These are phyloP conservation scores for Neosilurus mollespiculum DNA, from an alignment of 2,797 vertebrate genomes.

Conservation along the genomic window DNA sequence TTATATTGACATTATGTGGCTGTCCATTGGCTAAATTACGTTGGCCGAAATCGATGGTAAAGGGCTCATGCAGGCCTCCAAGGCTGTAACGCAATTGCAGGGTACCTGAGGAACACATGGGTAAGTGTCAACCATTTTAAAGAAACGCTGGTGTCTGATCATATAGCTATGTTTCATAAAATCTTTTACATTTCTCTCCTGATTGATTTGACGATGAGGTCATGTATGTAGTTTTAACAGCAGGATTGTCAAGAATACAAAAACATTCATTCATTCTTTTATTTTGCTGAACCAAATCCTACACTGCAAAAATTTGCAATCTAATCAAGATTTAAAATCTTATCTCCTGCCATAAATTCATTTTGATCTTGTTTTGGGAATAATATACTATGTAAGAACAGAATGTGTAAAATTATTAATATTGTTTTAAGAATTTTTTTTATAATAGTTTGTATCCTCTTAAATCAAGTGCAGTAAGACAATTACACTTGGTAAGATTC, in stretches of 20 bases:
- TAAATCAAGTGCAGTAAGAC: too few relatives aligned
- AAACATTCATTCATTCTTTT: too few relatives aligned
- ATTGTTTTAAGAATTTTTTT: too few relatives aligned
- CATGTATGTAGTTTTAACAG: background rate
- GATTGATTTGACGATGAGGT: background rate
- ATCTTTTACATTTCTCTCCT: background rate
- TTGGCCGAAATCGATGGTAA: slow-evolving; percentile 76
- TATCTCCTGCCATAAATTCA: too few relatives aligned
- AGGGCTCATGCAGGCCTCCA: slow-evolving; percentile 86
- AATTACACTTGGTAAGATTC: too few relatives aligned
- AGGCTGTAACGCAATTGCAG: slow-evolving; percentile 88
- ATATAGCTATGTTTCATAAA: background rate
- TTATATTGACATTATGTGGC: slow-evolving; percentile 90
- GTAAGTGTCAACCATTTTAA: background rate
- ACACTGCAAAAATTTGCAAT: too few relatives aligned
- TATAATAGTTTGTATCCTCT: too few relatives aligned
- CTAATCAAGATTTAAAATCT: too few relatives aligned
- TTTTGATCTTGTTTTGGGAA: too few relatives aligned
- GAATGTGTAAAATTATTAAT: too few relatives aligned
- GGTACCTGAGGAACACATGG: slow-evolving; percentile 66
- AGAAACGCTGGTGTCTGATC: background rate
- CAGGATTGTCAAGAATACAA: background rate
- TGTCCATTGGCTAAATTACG: slow-evolving; percentile 80
- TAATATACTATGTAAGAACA: too few relatives aligned
- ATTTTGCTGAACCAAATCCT: too few relatives aligned